Evolutionary conservation across 1,140 invertebrate species (phyloP).

Genomic region (Elymnias hypermnestra): DNA sequence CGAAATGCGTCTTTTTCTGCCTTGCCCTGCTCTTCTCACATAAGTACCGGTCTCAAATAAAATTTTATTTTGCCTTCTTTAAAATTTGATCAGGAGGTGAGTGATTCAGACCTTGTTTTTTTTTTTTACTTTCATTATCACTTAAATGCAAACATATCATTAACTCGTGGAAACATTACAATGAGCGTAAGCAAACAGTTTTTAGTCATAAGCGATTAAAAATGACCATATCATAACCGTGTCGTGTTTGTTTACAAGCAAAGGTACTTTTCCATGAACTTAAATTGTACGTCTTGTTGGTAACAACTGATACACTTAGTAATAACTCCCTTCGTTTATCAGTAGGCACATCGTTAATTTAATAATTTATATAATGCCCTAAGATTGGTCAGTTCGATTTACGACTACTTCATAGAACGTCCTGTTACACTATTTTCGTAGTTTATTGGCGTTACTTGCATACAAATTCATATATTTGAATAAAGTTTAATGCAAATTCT

Average conservation of each 20-base stretch:
- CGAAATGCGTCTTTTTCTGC: no score
- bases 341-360: conserved; percentile 26
- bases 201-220: conserved; percentile 9
- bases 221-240: conserved; percentile 6
- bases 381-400: conserved; percentile 14
- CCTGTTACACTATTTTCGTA: conserved; percentile 6
- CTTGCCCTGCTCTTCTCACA: no score
- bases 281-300: conserved; percentile 14
- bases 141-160: no score
- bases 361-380: conserved; percentile 14
- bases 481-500: neutral
- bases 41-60: no score
- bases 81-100: no score
- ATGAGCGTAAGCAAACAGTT: conserved; percentile 3
- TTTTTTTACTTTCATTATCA: no score
- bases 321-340: conserved; percentile 26
- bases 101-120: no score
- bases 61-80: no score
- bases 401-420: neutral
- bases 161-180: no score
- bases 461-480: neutral
- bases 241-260: conserved; percentile 12
- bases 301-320: conserved; percentile 8
- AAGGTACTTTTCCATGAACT: conserved; percentile 32
- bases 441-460: neutral